These are phyloP conservation scores for Mercenaria mercenaria DNA, from an alignment of 1,140 invertebrate genomes.

Conservation along the genomic window DNA sequence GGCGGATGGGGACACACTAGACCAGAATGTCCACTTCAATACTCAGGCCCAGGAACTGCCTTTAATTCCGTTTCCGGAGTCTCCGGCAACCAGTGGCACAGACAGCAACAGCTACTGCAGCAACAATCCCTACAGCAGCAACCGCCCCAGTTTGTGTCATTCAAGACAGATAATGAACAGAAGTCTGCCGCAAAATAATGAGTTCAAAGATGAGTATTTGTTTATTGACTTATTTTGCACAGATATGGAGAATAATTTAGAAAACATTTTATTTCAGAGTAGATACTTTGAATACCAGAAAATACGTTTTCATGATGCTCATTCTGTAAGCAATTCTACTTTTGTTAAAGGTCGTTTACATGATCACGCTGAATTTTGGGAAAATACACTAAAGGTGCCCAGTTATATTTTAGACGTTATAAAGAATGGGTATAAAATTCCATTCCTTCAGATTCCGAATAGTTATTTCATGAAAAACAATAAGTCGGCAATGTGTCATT, in stretches of 20 bases:
- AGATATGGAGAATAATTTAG: too few species aligned
- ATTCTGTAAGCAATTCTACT: neutral
- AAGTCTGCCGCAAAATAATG: neutral
- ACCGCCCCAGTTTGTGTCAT: neutral
- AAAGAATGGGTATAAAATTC: slow-evolving; percentile 1
- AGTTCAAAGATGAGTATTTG: neutral
- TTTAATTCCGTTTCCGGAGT: too few species aligned
- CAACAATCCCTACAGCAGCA: too few species aligned
- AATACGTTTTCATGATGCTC: too few species aligned
- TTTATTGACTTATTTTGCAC: neutral
- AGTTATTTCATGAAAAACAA: neutral
- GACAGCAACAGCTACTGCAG: neutral
- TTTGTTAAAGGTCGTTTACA: too few species aligned
- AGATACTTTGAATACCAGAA: slow-evolving; percentile 6
- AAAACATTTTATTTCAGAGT: too few species aligned
- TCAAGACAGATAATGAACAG: neutral
- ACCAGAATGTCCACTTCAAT: neutral
- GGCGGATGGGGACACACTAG: neutral
- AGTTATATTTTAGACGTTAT: neutral
- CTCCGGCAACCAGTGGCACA: neutral
- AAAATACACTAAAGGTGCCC: too few species aligned
- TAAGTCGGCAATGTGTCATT: neutral
- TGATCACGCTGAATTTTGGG: too few species aligned
- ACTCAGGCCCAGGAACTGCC: neutral
- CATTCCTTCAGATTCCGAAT: neutral